Conservation (phyloP, 2,888 invertebrate genomes). For the Harpagoxenus sublaevis region DNA sequence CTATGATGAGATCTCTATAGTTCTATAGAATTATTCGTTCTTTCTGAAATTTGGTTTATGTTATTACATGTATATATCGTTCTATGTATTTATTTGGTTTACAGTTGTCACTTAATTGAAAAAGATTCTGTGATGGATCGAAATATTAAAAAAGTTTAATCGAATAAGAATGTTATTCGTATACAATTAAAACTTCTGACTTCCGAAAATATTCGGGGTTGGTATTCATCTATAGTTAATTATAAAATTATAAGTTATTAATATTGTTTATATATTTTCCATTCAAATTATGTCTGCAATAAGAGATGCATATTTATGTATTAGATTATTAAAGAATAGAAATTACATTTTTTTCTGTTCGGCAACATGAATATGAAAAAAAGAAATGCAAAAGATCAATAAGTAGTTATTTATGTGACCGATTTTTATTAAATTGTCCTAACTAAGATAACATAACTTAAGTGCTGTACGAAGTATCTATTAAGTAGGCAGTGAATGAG, state of each 20-base stretch:
- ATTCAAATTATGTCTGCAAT: not conserved
- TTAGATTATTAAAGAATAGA: not conserved
- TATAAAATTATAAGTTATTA: not conserved
- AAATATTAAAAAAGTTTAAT: not conserved
- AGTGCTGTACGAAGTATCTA: conserved; percentile 24
- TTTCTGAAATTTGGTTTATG: not conserved
- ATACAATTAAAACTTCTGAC: not conserved
- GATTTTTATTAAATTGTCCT: not conserved
- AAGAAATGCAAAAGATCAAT: not conserved
- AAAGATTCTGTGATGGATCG: not conserved
- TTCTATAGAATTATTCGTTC: not conserved
- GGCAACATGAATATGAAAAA: not conserved
- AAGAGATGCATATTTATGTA: not conserved
- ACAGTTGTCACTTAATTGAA: not conserved
- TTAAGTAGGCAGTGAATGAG: not conserved
- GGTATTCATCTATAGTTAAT: not conserved
- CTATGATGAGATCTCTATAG: no score
- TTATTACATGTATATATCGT: not conserved
- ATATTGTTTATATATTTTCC: not conserved
- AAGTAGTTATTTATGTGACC: not conserved
- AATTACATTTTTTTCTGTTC: not conserved
- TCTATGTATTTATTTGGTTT: not conserved
- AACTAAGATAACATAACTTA: conserved; percentile 4
- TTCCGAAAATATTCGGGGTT: not conserved
- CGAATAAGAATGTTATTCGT: not conserved